Base-by-base conservation (phyloP, 2,797 vertebrate species). In the Tokudaia tokunoshimensis region DNA sequence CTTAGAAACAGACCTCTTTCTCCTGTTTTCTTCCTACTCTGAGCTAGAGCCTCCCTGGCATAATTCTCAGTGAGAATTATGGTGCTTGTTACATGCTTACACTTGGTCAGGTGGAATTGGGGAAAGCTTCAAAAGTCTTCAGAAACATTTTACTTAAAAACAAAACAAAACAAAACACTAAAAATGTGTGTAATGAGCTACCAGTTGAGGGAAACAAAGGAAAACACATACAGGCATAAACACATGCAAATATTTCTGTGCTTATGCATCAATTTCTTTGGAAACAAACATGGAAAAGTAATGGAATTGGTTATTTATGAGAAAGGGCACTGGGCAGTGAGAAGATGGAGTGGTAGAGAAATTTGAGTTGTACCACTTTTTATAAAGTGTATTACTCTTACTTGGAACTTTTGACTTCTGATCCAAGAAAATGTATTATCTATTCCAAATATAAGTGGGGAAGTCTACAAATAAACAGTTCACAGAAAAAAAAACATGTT, bases 1-100 rank as follows among this genome's bases (percentile, higher is more conserved):
- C 75, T 92, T 91, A 91, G 84, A 95, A 94, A 93, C 95, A 94
- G 93, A 90, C 14, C 2, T 93, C 20, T 80, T 94, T 89, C 80
- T 94, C 50, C 57, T 72, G 74, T 8, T 70, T 96, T 94, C 76
- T 78, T 88, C 37, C 78, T 75, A 50, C 26, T 41, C 29, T 15
- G 17, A 29, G 59, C 75, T 70, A 34, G 92, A 83, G 67, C 24
- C 70, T 94, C 24, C 15, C 15, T 75, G 88, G 20, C 24, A n/a
- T n/a, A n/a, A n/a, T n/a, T n/a, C n/a, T n/a, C 75, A 81, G 52
- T 31, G 78, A 63, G 37, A 92, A 94, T 74, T 76, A 55, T 34
- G 72, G 26, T 85, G 34, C 26, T 72, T 61, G 34, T 81, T n/a
- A 5, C 19, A 7, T 70, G 24, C 24, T 31, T 95, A 52, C 13